Percentiles rank a stretch among this genome's conserved stretches.
These are phyloP conservation scores for Camponotus pennsylvanicus DNA, from an alignment of 1,140 invertebrate species.

Conservation along the genomic window DNA sequence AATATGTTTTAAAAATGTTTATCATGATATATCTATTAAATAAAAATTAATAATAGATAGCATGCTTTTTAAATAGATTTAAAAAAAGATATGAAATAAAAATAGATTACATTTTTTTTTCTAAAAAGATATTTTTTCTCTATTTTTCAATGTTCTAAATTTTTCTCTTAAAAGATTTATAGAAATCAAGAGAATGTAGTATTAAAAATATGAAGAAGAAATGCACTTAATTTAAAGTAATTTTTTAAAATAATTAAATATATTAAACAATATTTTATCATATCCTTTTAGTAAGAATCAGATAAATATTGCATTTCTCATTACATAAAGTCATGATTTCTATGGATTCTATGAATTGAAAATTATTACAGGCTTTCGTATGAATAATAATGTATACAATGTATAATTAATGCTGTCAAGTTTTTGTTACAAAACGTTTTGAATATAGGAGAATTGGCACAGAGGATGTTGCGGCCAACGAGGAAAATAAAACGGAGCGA, in stretches of 20 bases:
- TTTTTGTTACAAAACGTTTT: background rate
- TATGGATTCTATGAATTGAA: background rate
- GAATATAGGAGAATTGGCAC: slow-evolving; percentile 36
- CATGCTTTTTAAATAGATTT: background rate
- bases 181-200: no score
- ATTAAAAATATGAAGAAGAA: no score
- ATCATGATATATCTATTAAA: background rate
- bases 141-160: background rate
- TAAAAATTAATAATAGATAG: background rate
- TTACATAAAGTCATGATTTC: background rate
- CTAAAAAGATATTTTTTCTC: background rate
- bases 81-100: no score
- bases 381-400: background rate
- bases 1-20: background rate
- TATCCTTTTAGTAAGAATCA: background rate
- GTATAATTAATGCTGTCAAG: background rate
- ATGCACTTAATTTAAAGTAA: background rate
- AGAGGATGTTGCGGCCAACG: slow-evolving; percentile 62
- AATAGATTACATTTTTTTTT: background rate
- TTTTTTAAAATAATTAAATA: slow-evolving; percentile 1
- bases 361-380: background rate
- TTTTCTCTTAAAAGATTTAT: background rate
- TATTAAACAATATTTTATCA: background rate
- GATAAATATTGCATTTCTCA: slow-evolving; percentile 6
- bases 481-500: slow-evolving; percentile 60